Evolutionary conservation across 2,797 vertebrate species (phyloP), one percentile per base, ranked within the genome.

Genomic region (Sarcophilus harrisii): DNA sequence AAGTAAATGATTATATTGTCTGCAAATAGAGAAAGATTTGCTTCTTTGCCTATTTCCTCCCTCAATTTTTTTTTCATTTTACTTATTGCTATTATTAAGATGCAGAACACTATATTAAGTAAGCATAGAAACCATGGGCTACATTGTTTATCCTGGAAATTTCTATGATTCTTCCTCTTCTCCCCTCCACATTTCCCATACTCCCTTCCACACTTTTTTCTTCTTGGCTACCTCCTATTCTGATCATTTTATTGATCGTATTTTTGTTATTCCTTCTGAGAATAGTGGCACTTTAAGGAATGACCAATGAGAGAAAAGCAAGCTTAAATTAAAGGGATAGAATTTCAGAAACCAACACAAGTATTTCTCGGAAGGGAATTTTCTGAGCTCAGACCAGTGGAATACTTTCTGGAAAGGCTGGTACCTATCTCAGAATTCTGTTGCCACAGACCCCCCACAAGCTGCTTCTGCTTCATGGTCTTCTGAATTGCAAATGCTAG

Each of bases 321-420:
- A 81, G 8, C 58, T 92, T 59, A 96, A 92, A 59, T 89, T 45
- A 95, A 93, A 93, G 38, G 91, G 66, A 3, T 6, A 92, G 6
- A 1, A 45, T 91, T 90, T 73, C 1, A 60, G 73, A 94, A 92
- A 38, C 87, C 38, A 87, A 60, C 52, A 1, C 12, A 55, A 58
- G 58, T 11, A 32, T 45, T 87, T 92, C 55, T 91, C 62, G 32
- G 13, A 13, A 32, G n/a, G 57, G 49, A 28, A 62, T 59, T 94
- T 45, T 95, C 66, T 30, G 30, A 93, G 90, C 55, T 92, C 1
- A 2, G 16, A 81, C 95, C 81, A 18, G 58, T 27, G 73, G 8
- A 87, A 45, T 27, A 60, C 1, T 9, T 28, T 11, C 28, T 30
- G 45, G 62, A 81, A 81, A 55, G 32, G 10, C 24, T 57, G 29